Evolutionary conservation across 2,888 invertebrate species (phyloP).

Genomic region (Synergus itoensis): DNA sequence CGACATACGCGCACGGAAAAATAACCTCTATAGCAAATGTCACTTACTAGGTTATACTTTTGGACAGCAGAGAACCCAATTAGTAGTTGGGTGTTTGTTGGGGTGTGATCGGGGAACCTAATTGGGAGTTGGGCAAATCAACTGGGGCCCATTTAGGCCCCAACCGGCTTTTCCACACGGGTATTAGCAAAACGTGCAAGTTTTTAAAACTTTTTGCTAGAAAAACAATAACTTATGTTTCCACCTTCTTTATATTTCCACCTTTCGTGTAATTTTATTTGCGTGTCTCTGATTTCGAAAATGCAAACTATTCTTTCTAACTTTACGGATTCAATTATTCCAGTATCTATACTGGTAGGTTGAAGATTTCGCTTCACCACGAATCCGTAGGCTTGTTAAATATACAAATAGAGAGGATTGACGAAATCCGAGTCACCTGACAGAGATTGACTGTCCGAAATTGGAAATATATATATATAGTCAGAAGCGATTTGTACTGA

Average conservation of each 20-base stretch:
- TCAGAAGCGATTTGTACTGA: not conserved
- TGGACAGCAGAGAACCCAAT: no score
- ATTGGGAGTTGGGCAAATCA: no score
- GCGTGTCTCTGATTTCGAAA: constrained; percentile 19
- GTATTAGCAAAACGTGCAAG: no score
- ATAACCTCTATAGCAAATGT: no score
- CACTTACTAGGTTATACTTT: no score
- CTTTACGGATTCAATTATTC: not conserved
- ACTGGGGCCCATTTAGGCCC: no score
- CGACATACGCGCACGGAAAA: no score
- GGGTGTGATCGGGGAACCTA: no score
- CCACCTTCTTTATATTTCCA: not conserved
- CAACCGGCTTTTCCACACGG: no score
- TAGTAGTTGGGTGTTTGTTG: no score
- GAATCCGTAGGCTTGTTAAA: not conserved
- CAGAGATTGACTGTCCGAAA: not conserved
- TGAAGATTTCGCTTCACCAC: not conserved
- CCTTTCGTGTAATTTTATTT: not conserved
- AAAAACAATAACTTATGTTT: not conserved
- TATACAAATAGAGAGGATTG: not conserved
- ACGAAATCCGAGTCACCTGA: not conserved
- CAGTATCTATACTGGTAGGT: not conserved
- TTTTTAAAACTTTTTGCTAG: no score
- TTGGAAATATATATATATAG: not conserved
- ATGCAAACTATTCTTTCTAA: not conserved